Evolutionary conservation across 2,797 vertebrate genomes (phyloP).

Genomic region (Eulemur mongoz): DNA sequence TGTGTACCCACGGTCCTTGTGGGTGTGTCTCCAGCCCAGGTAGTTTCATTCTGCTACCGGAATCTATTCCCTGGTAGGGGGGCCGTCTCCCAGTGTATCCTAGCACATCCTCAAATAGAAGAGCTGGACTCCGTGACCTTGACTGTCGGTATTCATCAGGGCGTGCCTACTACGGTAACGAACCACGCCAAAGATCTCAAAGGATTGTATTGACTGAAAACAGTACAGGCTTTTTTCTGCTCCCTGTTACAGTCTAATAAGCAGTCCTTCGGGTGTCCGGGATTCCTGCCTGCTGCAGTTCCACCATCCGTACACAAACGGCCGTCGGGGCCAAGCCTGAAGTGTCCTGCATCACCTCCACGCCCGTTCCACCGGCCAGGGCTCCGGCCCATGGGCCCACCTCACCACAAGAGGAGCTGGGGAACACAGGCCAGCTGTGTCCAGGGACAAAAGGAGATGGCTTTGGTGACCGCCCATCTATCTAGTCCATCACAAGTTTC

Average conservation of each 20-base stretch:
- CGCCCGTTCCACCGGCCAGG: accelerated
- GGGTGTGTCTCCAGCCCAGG: accelerated
- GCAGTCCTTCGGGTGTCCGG: accelerated
- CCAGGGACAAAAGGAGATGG: too few species aligned
- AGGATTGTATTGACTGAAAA: background rate
- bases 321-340: background rate
- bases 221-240: background rate
- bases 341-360: background rate
- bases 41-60: background rate
- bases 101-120: background rate
- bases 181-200: background rate
- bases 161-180: background rate
- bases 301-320: background rate
- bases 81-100: background rate
- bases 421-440: background rate
- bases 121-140: background rate
- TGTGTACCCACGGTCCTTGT: accelerated
- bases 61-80: background rate
- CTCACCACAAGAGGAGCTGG: background rate
- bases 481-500: background rate
- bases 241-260: background rate
- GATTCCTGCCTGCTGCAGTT: accelerated
- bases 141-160: too few species aligned
- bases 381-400: background rate
- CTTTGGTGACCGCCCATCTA: background rate